Base-by-base conservation (phyloP, 2,888 invertebrate genomes). In the Heliconius aoede region DNA sequence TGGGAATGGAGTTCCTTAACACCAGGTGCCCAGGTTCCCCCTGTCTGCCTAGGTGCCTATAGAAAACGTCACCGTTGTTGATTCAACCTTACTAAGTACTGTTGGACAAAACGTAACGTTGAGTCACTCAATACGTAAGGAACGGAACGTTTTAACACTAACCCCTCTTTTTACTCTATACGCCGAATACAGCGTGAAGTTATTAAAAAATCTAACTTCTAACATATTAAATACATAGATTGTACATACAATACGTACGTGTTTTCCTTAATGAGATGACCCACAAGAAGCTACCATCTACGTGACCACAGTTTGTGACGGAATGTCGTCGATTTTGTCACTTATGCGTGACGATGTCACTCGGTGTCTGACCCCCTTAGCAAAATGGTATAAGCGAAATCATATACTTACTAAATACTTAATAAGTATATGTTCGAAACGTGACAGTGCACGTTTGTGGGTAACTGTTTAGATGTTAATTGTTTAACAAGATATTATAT, bases 221-320 rank as follows among this genome's bases (percentile, higher is more conserved):
- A 46, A 8, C 46, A 46, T 18, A 46, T 18, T 46, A 46, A 46
- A 46, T 46, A 21, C 18, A 46, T 46, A 46, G 18, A 46, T 46
- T 36, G 64, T 64, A 64, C 24, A 64, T 64, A 64, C 15, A 24
- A 26, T 24, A 72, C 58, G 40, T 32, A 58, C 71, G n/a, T 55
- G 36, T 73, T 73, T 76, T 76, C 69, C 68, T 46, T 69, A 65
- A 65, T 72, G 77, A 72, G 30, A 51, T 58, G 78, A 72, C 68
- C 76, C 76, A 55, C 61, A 90, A 90, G 87, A 87, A 87, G 86
- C 87, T 46, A 46, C 46, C 46, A 46, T 18, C 46, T 89, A 91
- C 90, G 90, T 90, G 91, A 88, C 89, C 88, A 86, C 87, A 83
- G 86, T 83, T 86, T 88, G 89, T 87, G 90, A 86, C 84, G 90